Evolutionary conservation across 2,888 invertebrate genomes (phyloP).

Genomic region (Plagodis dolabraria): DNA sequence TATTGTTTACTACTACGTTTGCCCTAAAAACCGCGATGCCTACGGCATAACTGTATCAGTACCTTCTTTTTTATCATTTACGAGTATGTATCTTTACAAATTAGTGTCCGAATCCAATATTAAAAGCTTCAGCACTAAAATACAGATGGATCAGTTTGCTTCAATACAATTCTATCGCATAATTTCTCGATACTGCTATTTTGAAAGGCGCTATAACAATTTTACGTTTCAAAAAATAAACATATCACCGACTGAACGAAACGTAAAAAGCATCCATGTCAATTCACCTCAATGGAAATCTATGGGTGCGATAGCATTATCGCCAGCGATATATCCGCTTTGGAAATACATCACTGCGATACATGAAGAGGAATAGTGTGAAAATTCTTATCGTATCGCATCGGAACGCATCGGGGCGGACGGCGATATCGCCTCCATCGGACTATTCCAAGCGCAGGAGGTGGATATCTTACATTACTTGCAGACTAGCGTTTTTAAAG

Average conservation of each 20-base stretch:
- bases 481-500: background rate
- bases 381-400: conserved; percentile 48
- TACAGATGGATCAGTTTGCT: too few relatives aligned
- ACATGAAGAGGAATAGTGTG: conserved; percentile 40
- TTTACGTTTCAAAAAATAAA: too few relatives aligned
- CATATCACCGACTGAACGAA: conserved; percentile 22
- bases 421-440: conserved; percentile 35
- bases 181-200: too few relatives aligned
- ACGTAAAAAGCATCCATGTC: conserved; percentile 23
- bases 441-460: conserved; percentile 36
- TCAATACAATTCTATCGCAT: too few relatives aligned
- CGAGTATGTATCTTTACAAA: too few relatives aligned
- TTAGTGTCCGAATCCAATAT: too few relatives aligned
- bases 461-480: conserved; percentile 4
- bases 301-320: conserved; percentile 15
- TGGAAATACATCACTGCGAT: conserved; percentile 14
- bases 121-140: too few relatives aligned
- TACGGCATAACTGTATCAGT: too few relatives aligned
- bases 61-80: too few relatives aligned
- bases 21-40: too few relatives aligned
- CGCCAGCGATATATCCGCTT: conserved; percentile 15
- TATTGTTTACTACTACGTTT: too few relatives aligned
- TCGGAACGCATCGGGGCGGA: conserved; percentile 41
- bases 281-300: conserved; percentile 26
- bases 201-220: too few relatives aligned